Evolutionary conservation across 2,888 invertebrate species (phyloP).

Genomic region (Ellobium chinense): DNA sequence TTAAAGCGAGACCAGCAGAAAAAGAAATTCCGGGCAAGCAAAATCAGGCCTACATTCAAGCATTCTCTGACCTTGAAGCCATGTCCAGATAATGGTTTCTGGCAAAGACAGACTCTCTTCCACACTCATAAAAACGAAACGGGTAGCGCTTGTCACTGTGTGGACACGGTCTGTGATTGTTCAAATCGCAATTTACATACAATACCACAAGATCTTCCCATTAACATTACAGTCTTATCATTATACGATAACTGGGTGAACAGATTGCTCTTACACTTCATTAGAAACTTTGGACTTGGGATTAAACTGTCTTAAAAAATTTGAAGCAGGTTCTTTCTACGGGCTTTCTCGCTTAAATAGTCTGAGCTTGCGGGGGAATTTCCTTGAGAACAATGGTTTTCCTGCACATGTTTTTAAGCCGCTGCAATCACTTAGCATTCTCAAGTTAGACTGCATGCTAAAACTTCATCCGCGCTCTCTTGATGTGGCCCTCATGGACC

Average conservation of each 20-base stretch:
- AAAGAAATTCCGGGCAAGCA: too few species aligned
- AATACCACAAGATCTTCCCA: not conserved
- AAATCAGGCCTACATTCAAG: too few species aligned
- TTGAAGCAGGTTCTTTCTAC: not conserved
- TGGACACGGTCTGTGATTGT: not conserved
- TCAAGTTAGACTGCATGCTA: too few species aligned
- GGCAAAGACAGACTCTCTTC: too few species aligned
- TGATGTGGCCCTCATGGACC: not conserved
- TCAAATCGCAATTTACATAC: not conserved
- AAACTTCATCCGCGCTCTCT: too few species aligned
- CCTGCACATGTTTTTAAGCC: not conserved
- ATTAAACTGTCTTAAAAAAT: not conserved
- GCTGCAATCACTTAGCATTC: not conserved
- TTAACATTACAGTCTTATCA: not conserved
- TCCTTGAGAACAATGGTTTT: not conserved
- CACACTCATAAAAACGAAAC: too few species aligned
- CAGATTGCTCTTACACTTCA: not conserved
- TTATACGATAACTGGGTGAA: not conserved
- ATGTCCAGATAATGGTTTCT: too few species aligned
- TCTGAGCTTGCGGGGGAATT: not conserved
- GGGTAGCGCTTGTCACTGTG: conserved; percentile 5
- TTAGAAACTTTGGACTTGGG: not conserved
- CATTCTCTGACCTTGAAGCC: too few species aligned
- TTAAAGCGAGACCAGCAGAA: too few species aligned
- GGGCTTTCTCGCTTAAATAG: not conserved